phyloP scores from a whole-genome alignment of 2,797 vertebrate species.

The Platyrinchus mystaceus region DNA sequence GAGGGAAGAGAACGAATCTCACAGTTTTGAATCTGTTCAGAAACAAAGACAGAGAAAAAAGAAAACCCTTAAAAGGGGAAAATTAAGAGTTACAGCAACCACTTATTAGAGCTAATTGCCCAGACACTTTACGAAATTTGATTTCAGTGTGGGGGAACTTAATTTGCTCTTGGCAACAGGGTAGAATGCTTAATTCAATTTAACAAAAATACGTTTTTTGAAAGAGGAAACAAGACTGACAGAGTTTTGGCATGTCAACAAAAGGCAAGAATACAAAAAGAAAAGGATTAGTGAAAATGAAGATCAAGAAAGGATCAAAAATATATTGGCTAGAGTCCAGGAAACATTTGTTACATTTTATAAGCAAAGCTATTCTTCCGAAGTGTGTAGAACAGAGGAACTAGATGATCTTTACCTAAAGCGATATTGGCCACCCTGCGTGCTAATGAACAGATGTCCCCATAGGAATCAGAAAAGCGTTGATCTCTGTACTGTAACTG shows the following conservation, averaged over 20 bases:
- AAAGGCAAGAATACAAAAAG: slow-evolving; percentile 79
- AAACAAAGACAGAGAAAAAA: slow-evolving; percentile 58
- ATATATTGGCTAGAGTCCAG: slow-evolving; percentile 74
- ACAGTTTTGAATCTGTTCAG: background rate
- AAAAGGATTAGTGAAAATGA: slow-evolving; percentile 80
- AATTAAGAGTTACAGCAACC: slow-evolving; percentile 52
- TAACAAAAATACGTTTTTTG: slow-evolving; percentile 72
- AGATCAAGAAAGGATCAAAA: slow-evolving; percentile 81
- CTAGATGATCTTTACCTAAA: slow-evolving; percentile 75
- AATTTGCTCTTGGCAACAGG: slow-evolving; percentile 73
- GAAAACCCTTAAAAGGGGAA: slow-evolving; percentile 48
- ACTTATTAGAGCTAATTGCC: slow-evolving; percentile 51
- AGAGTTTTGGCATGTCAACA: slow-evolving; percentile 80
- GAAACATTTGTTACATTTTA: slow-evolving; percentile 78
- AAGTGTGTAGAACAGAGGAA: slow-evolving; percentile 71
- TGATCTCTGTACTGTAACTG: background rate
- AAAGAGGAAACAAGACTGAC: slow-evolving; percentile 78
- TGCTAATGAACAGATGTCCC: slow-evolving; percentile 52
- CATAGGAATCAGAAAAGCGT: slow-evolving; percentile 22
- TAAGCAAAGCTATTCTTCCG: slow-evolving; percentile 75
- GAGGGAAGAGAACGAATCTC: slow-evolving; percentile 36
- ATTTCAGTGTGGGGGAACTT: slow-evolving; percentile 60
- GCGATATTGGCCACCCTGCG: slow-evolving; percentile 55
- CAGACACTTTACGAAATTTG: slow-evolving; percentile 50
- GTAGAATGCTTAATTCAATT: slow-evolving; percentile 74